Conservation (phyloP, 2,888 invertebrate species). For the Dorcus hopei region DNA sequence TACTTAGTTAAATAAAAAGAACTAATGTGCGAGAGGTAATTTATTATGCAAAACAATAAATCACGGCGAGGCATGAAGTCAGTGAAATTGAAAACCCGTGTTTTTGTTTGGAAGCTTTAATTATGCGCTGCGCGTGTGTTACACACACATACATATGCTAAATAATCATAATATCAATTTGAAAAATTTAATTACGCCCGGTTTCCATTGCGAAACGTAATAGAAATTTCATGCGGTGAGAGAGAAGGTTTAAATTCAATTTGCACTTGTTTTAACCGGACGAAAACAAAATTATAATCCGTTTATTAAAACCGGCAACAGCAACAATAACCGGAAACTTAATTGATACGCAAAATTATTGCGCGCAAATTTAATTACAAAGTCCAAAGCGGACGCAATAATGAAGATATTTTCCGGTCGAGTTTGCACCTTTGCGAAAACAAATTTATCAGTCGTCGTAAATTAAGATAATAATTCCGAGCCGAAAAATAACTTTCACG, state of each 20-base stretch:
- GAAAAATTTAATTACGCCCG: neutral
- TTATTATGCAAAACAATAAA: too few species aligned
- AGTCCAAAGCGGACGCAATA: neutral
- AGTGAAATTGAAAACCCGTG: too few species aligned
- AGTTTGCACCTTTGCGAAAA: too few species aligned
- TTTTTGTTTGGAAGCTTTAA: neutral
- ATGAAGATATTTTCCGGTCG: neutral
- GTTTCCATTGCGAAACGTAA: neutral
- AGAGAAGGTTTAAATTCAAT: neutral
- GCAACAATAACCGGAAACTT: neutral
- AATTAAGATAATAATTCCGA: too few species aligned
- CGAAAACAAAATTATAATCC: neutral
- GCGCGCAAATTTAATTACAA: neutral
- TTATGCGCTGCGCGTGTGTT: neutral
- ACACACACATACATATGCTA: neutral
- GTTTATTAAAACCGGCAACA: neutral
- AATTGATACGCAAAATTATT: conserved; percentile 4
- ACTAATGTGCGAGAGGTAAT: too few species aligned
- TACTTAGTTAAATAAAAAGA: too few species aligned
- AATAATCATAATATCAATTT: neutral
- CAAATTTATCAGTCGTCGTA: too few species aligned
- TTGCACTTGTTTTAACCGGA: neutral
- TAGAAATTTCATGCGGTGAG: neutral
- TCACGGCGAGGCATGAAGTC: too few species aligned
- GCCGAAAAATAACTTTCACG: too few species aligned